phyloP scores from a whole-genome alignment of 2,113 vertebrate genomes.

The Leucosticte australis region DNA sequence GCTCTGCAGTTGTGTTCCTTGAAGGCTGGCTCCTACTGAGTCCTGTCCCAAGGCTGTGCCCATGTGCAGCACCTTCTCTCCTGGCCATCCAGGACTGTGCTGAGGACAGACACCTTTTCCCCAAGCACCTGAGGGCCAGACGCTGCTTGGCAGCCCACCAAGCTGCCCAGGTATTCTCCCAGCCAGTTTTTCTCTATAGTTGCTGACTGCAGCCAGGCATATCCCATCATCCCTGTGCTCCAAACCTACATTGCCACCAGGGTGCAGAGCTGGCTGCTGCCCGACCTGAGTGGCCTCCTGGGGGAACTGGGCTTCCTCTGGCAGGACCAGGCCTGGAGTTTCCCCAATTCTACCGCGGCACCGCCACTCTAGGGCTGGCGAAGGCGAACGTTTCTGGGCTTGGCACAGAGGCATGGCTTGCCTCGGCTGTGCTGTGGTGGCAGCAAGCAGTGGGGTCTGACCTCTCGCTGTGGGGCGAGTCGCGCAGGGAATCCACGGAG shows the following conservation, averaged over 20 bases:
- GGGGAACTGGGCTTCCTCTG: neutral
- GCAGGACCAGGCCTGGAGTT: neutral
- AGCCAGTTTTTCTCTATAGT: neutral
- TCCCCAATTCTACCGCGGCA: fast-evolving
- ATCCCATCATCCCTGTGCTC: neutral
- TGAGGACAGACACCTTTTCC: neutral
- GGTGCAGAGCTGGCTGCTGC: neutral
- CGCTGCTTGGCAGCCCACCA: neutral
- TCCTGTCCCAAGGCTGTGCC: neutral
- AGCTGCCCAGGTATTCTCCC: neutral
- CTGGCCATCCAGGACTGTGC: neutral
- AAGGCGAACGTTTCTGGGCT: neutral
- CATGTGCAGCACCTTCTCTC: neutral
- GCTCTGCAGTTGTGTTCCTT: neutral
- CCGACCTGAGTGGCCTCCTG: neutral
- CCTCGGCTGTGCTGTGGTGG: neutral
- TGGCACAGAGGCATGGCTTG: neutral
- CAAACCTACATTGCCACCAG: neutral
- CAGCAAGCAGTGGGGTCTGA: constrained; percentile 62
- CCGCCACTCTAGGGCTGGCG: neutral
- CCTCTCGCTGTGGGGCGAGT: constrained; percentile 98
- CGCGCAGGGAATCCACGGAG: constrained; percentile 91
- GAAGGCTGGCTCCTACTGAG: neutral
- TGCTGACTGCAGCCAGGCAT: neutral
- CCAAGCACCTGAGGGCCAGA: neutral